These are phyloP conservation scores for Brienomyrus longianalis DNA, from an alignment of 2,113 vertebrate genomes.

Conservation along the genomic window DNA sequence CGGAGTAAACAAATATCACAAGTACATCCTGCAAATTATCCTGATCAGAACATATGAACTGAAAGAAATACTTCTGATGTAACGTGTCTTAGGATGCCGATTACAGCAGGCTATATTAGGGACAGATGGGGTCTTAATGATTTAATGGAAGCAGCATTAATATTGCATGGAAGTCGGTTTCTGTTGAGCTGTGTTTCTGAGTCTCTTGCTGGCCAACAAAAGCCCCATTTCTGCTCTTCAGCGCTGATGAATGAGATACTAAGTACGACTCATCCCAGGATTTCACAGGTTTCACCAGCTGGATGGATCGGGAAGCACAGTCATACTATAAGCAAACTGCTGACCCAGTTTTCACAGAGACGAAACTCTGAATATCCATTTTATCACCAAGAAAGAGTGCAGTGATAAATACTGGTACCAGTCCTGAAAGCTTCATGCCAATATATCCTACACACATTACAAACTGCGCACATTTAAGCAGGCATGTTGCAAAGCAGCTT, in stretches of 20 bases:
- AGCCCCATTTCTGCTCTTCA: neutral
- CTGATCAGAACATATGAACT: neutral
- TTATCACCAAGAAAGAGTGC: neutral
- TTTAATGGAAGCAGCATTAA: neutral
- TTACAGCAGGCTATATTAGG: neutral
- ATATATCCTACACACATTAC: neutral
- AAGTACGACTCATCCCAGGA: neutral
- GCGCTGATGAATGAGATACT: slow-evolving; percentile 1
- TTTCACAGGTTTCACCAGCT: neutral
- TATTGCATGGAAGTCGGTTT: neutral
- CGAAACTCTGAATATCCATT: neutral
- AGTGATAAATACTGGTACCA: neutral
- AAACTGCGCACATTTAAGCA: neutral
- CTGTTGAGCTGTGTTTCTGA: neutral
- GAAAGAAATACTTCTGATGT: neutral
- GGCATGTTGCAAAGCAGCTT: neutral
- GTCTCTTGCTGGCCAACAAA: neutral
- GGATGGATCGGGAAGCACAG: neutral
- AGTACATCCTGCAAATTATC: neutral
- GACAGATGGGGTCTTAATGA: neutral
- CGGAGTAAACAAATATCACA: neutral
- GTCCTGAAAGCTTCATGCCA: neutral
- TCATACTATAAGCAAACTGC: neutral
- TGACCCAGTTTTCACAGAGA: neutral
- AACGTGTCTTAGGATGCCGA: neutral